Evolutionary conservation across 2,113 vertebrate species (phyloP).

Genomic region (Embiotoca jacksoni): DNA sequence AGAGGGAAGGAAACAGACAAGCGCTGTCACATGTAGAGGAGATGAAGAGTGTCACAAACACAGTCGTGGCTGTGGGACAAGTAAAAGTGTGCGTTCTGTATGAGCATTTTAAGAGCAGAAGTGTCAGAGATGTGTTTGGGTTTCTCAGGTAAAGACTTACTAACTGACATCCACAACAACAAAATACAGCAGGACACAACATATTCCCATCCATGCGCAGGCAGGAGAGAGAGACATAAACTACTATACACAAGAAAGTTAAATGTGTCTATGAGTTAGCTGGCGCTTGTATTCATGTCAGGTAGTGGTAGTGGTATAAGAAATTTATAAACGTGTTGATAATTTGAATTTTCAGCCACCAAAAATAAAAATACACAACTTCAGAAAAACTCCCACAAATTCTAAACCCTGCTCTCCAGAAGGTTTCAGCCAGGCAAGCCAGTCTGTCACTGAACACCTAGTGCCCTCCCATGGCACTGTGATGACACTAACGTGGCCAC

Average conservation of each 20-base stretch:
- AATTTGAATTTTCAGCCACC: too few species aligned
- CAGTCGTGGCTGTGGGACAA: constrained; percentile 5
- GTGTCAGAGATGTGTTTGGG: constrained; percentile 27
- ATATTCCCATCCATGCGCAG: neutral
- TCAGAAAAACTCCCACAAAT: constrained; percentile 1
- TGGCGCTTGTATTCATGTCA: neutral
- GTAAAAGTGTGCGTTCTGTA: constrained; percentile 23
- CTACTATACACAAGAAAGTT: neutral
- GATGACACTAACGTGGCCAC: constrained; percentile 57
- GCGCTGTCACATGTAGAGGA: constrained; percentile 14
- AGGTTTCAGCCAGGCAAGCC: constrained; percentile 30
- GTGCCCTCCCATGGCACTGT: constrained; percentile 58
- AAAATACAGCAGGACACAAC: constrained; percentile 11
- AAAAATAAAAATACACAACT: neutral
- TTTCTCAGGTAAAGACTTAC: constrained; percentile 25
- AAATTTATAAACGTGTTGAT: neutral
- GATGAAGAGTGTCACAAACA: constrained; percentile 52
- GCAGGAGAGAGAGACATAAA: neutral
- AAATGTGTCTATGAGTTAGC: neutral
- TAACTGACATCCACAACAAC: neutral
- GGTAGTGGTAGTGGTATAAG: neutral
- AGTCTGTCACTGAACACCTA: constrained; percentile 51
- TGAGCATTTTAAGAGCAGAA: constrained; percentile 4
- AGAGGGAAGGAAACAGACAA: constrained; percentile 14
- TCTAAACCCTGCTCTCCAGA: neutral